Base-by-base conservation (phyloP, 2,113 vertebrate genomes). In the Planiliza haematocheilus region DNA sequence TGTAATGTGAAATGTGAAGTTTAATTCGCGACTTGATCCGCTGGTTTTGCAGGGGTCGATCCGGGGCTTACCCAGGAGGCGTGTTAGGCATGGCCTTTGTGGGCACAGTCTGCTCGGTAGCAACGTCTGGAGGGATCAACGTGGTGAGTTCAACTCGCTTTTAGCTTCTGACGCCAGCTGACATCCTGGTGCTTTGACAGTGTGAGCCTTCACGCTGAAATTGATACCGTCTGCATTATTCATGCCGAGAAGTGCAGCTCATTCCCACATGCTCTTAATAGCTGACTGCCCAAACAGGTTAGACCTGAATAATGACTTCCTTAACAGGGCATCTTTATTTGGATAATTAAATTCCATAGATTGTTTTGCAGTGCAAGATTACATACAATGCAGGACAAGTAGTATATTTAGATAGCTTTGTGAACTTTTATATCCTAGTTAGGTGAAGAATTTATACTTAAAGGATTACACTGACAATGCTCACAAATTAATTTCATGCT, bases 81-180 rank as follows among this genome's bases (percentile, higher is more conserved):
- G 48, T 95, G 2, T 68, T 96, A 55, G 96, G 96, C 4, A 96
- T 96, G 95, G 96, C 96, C 64, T 97, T 94, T 37, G 94, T 95
- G 57, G 94, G 96, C 0, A 92, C 93, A 0, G 79, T 96, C 12
- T 97, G 96, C 89, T 95, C 93, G 0, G 82, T 30, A 1, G 66
- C 92, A 14, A 86, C 2, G 21, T 83, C 89, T 38, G 95, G 93
- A 34, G 96, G 95, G 60, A 95, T 97, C 79, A 95, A 82, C 43
- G 91, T 95, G 86, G 96, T 97, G 62, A 93, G 96, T 88, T 52
- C 17, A 48, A 60, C 0, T 1, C 10, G 24, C 4, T 55, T 76
- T 77, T 82, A 24, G 72, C 61, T 59, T 65, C 43, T 72, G 42
- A 66, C 55, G 51, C 64, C 45, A 66, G 58, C 49, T 74, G 70